A percentile compares a stretch with the other conserved stretches of the same genome.
Conservation (phyloP, 23 tunicate species). For the Styela clava region DNA sequence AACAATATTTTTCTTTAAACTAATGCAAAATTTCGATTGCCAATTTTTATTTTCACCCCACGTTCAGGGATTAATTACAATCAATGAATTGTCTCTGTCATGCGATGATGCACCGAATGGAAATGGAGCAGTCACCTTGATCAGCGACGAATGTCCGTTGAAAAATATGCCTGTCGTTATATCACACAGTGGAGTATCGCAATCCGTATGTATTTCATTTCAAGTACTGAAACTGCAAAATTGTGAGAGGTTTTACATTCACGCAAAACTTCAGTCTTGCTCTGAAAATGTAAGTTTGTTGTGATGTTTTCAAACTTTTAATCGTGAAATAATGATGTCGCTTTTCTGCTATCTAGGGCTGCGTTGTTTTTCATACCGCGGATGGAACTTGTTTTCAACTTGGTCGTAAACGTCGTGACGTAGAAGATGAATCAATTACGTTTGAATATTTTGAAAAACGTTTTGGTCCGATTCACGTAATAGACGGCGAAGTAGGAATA, state of each 20-base stretch:
- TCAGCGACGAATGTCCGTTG: constrained; percentile 16
- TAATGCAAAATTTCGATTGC: too few relatives aligned
- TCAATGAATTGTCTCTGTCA: constrained; percentile 1
- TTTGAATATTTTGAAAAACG: not conserved
- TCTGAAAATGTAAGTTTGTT: not conserved
- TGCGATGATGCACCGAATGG: constrained; percentile 15
- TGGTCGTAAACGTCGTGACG: not conserved
- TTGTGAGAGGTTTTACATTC: constrained; percentile 10
- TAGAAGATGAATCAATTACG: not conserved
- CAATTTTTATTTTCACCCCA: too few relatives aligned
- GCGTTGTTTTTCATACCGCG: not conserved
- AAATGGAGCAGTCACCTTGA: not conserved
- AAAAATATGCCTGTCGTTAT: constrained; percentile 5
- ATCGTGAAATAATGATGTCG: not conserved
- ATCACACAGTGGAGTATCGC: not conserved
- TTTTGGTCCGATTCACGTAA: not conserved
- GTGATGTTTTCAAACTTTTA: not conserved
- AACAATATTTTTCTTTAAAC: too few relatives aligned
- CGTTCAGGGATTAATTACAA: not conserved
- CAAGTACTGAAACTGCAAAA: constrained; percentile 24
- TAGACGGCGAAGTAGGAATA: not conserved
- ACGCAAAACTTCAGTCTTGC: constrained; percentile 1
- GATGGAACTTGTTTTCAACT: not conserved
- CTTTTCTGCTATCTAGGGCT: too few relatives aligned
- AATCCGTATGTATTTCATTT: constrained; percentile 40